These are phyloP conservation scores for Synchiropus splendidus DNA, from an alignment of 2,113 vertebrate genomes.

Conservation along the genomic window DNA sequence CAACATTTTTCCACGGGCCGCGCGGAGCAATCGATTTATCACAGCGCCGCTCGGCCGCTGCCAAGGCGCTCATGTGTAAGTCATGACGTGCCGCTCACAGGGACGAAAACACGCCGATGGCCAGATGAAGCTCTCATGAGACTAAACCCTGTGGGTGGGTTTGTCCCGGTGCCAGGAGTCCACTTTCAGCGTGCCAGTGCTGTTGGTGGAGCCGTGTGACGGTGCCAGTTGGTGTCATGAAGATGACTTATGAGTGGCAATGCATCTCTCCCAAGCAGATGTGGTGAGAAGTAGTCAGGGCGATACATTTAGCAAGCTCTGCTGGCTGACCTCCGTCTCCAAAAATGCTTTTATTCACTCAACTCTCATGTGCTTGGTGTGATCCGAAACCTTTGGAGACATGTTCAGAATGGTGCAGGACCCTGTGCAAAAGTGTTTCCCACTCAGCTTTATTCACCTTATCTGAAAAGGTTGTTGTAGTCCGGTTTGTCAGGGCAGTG, in stretches of 20 bases:
- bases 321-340: too few relatives aligned
- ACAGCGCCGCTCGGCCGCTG: constrained; percentile 24
- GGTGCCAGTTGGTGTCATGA: constrained; percentile 18
- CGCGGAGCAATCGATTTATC: constrained; percentile 42
- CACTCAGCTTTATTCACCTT: too few relatives aligned
- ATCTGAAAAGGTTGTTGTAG: too few relatives aligned
- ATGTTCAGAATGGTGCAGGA: too few relatives aligned
- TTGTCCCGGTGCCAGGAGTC: constrained; percentile 20
- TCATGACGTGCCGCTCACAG: constrained; percentile 36
- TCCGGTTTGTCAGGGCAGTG: too few relatives aligned
- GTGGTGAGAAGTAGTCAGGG: too few relatives aligned
- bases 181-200: constrained; percentile 14
- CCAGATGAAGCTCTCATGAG: constrained; percentile 48
- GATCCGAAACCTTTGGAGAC: too few relatives aligned
- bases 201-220: constrained; percentile 9
- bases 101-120: constrained; percentile 40
- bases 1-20: constrained; percentile 39
- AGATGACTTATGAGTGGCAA: constrained; percentile 21
- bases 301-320: too few relatives aligned
- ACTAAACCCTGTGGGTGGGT: constrained; percentile 41
- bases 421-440: too few relatives aligned
- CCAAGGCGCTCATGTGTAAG: constrained; percentile 47
- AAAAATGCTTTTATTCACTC: too few relatives aligned
- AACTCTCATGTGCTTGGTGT: too few relatives aligned
- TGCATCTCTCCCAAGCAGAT: constrained; percentile 3